Conservation (phyloP, 2,797 vertebrate species). For the Dendrocincla tyrannina region DNA sequence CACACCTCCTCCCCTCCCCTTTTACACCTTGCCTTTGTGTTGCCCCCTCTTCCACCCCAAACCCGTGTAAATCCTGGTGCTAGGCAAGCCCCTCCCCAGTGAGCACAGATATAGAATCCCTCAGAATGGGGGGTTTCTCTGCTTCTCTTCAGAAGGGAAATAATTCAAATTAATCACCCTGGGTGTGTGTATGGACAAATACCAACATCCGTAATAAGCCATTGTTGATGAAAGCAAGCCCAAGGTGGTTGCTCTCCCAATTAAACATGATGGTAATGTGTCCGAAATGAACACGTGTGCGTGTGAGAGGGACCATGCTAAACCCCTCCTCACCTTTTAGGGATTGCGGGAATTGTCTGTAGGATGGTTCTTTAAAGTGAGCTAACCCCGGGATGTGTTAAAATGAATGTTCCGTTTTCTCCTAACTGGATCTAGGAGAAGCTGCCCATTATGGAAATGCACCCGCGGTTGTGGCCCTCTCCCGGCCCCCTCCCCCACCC, state of each 20-base stretch:
- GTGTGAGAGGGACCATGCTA: neutral
- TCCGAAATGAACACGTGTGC: neutral
- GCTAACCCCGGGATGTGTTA: neutral
- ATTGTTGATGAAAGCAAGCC: neutral
- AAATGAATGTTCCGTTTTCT: neutral
- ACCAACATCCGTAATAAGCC: neutral
- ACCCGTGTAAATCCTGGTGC: neutral
- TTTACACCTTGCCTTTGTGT: neutral
- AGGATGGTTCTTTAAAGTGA: neutral
- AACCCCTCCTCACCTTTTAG: neutral
- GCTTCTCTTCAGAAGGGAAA: conserved; percentile 41
- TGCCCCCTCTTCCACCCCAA: neutral
- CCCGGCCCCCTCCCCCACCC: conserved; percentile 53
- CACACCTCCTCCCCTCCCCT: neutral
- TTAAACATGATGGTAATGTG: neutral
- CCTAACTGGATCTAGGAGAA: conserved; percentile 22
- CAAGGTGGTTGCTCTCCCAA: neutral
- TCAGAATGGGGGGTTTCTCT: neutral
- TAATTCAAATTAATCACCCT: conserved; percentile 27
- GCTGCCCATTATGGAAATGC: conserved; percentile 49
- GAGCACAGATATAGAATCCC: neutral
- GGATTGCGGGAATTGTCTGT: neutral
- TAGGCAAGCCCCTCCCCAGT: neutral
- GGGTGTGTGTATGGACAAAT: neutral
- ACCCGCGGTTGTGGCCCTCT: neutral